Base-by-base conservation (phyloP, 2,113 vertebrate species). In the Menidia beryllina region DNA sequence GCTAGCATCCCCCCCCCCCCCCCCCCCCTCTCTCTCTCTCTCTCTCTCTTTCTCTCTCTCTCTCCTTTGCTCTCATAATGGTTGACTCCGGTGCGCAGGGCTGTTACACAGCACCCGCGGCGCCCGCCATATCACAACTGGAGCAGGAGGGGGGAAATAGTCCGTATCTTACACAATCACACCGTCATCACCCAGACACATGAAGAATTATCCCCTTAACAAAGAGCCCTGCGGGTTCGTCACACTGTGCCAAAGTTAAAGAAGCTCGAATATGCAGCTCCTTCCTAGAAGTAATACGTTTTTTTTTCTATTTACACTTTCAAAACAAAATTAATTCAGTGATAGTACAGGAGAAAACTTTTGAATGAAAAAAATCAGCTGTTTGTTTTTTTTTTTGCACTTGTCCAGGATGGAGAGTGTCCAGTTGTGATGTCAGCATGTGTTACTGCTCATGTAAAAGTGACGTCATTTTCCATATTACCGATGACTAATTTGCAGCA, bases 111-210 rank as follows among this genome's bases (percentile, higher is more conserved):
- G 72, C 75, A 83, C 82, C 85, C 83, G 60, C 70, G 81, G 66
- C 77, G 72, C 81, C 74, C 74, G 81, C 88, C 88, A 92, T 87
- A 77, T 86, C 83, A 88, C 83, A 79, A 59, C 88, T 88, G 81
- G 85, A 89, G 74, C 54, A 75, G 48, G 63, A 69, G 43, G 52
- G 47, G 48, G 38, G 48, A 51, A 21, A 45, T 50, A 12, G 0
- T 5, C 26, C 36, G 9, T 26, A 56, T 75, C 58, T 76, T 74
- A 70, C 77, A 84, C 82, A 84, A 79, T 79, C 77, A 54, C 50
- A 53, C 58, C 47, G 56, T 80, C 82, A 83, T 83, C 57, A 34
- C 48, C 47, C 2, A 48, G 49, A 76, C 61, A 66, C 65, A 68
- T 61, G 45, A 70, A 38, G 17, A 62, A 64, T 43, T 30, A 55